Percentiles rank a stretch among this genome's conserved stretches.
Conservation (phyloP, 2,888 invertebrate genomes). For the Lithosia quadra region DNA sequence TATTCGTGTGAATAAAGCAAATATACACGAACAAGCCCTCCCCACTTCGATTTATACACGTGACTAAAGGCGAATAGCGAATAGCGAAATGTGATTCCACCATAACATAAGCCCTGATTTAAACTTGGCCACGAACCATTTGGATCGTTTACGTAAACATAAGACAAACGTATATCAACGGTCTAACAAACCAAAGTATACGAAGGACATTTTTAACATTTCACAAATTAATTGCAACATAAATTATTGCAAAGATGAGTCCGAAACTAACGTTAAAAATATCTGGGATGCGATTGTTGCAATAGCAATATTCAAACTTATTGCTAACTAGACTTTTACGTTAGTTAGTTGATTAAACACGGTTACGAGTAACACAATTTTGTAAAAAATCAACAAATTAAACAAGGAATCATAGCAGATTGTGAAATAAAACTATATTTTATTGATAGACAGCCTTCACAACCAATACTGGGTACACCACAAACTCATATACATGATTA, state of each 20-base stretch:
- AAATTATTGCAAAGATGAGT: slow-evolving; percentile 30
- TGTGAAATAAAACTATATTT: slow-evolving; percentile 6
- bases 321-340: slow-evolving; percentile 9
- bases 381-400: slow-evolving; percentile 23
- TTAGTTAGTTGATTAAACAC: slow-evolving; percentile 26
- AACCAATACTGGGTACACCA: neutral
- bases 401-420: slow-evolving; percentile 18
- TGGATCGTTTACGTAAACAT: neutral
- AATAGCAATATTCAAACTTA: neutral
- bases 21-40: too few relatives aligned
- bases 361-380: slow-evolving; percentile 19
- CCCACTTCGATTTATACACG: too few relatives aligned
- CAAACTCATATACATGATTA: slow-evolving; percentile 18
- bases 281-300: slow-evolving; percentile 15
- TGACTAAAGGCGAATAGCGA: too few relatives aligned
- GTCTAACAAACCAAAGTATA: neutral
- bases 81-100: too few relatives aligned
- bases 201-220: slow-evolving; percentile 46
- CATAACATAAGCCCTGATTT: too few relatives aligned
- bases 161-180: neutral
- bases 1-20: too few relatives aligned
- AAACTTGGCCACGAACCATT: neutral
- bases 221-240: slow-evolving; percentile 49
- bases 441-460: neutral
- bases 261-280: slow-evolving; percentile 19